Evolutionary conservation across 2,888 invertebrate species (phyloP).

Genomic region (Rhingia rostrata): DNA sequence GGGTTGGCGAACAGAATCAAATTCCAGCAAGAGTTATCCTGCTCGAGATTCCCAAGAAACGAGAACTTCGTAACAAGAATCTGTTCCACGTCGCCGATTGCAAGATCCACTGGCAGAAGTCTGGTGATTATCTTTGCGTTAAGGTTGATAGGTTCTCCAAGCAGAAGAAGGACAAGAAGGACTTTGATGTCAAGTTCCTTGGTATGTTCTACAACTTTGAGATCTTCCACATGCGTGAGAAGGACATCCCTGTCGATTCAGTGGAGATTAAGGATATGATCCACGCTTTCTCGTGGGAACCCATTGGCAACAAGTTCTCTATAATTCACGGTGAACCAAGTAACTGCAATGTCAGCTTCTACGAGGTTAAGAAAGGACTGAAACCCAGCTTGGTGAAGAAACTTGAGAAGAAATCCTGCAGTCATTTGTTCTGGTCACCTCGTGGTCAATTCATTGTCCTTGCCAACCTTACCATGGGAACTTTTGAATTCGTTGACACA

Average conservation of each 20-base stretch:
- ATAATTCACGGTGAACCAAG: conserved; percentile 96
- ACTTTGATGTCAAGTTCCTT: conserved; percentile 95
- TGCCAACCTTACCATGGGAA: conserved; percentile 94
- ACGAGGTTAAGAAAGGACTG: conserved; percentile 94
- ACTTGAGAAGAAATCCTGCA: conserved; percentile 94
- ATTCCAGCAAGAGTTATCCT: conserved; percentile 97
- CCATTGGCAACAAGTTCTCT: conserved; percentile 96
- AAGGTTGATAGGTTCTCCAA: conserved; percentile 94
- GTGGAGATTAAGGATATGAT: conserved; percentile 97
- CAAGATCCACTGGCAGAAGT: conserved; percentile 99
- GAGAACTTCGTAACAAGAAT: conserved; percentile 95
- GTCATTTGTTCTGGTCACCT: conserved; percentile 97
- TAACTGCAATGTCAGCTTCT: conserved; percentile 94
- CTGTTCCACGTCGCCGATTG: conserved; percentile 99
- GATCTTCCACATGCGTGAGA: conserved; percentile 99
- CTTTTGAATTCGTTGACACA: conserved; percentile 97
- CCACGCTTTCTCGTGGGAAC: conserved; percentile 99
- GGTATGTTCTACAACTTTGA: conserved; percentile 99
- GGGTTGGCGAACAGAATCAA: conserved; percentile 98
- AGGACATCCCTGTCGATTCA: conserved; percentile 98
- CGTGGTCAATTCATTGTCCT: conserved; percentile 97
- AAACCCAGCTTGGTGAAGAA: conserved; percentile 94
- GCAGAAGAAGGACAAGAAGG: conserved; percentile 96
- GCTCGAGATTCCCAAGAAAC: conserved; percentile 94
- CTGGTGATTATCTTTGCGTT: conserved; percentile 98